Percentiles rank a stretch among this genome's conserved stretches.
These are phyloP conservation scores for Mormyrops boulengeri DNA, from an alignment of 2,797 vertebrate species.

Conservation along the genomic window DNA sequence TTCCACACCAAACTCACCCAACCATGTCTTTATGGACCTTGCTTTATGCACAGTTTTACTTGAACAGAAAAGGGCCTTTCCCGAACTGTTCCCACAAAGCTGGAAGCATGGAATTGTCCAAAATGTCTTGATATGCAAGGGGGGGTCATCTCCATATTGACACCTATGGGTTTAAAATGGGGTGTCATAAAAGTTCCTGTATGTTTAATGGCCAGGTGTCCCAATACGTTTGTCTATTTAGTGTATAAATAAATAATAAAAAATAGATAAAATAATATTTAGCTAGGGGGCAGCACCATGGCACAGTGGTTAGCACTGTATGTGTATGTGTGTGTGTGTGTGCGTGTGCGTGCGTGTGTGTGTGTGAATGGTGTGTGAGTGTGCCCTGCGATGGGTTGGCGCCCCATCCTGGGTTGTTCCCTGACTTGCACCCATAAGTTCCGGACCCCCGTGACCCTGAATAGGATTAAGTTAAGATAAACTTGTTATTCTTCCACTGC, in stretches of 20 bases:
- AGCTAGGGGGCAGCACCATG: not conserved
- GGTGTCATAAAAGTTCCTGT: not conserved
- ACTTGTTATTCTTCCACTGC: not conserved
- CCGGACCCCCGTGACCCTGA: too few relatives aligned
- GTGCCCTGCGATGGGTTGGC: too few relatives aligned
- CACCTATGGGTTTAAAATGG: not conserved
- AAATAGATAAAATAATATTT: not conserved
- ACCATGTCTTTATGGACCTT: not conserved
- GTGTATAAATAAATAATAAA: not conserved
- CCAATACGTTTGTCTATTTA: not conserved
- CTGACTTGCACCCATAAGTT: too few relatives aligned
- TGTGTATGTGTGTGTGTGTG: too few relatives aligned
- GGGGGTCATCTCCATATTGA: not conserved
- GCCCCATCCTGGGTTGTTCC: too few relatives aligned
- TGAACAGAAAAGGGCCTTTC: not conserved
- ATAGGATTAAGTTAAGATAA: too few relatives aligned
- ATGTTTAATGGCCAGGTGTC: not conserved
- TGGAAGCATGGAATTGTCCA: not conserved
- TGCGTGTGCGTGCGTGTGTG: too few relatives aligned
- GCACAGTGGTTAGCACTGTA: too few relatives aligned
- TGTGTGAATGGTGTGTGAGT: too few relatives aligned
- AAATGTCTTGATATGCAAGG: not conserved
- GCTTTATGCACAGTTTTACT: not conserved
- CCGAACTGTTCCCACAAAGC: not conserved
- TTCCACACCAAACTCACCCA: not conserved